Base-by-base conservation (phyloP, 2,113 vertebrate species). In the Ailuropoda melanoleuca region DNA sequence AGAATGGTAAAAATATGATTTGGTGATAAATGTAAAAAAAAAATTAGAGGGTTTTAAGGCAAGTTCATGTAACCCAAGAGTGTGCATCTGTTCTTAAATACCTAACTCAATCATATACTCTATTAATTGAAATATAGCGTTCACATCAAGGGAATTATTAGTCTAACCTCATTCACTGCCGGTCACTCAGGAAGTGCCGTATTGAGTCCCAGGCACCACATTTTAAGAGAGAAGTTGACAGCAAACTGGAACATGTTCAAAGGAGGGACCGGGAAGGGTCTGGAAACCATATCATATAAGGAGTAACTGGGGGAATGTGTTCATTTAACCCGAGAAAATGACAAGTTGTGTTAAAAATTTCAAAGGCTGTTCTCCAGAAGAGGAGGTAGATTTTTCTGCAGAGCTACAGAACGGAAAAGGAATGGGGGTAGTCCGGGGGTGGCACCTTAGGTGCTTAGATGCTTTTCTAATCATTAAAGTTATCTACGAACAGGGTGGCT, bases 171-270 rank as follows among this genome's bases (percentile, higher is more conserved):
- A 5, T n/a, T 95, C 8, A 1, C 77, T 39, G 53, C 86, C 0
- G 15, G 72, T 93, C 43, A 81, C 55, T 24, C 4, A 74, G 95
- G 80, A 97, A 92, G 93, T 87, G 89, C 86, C 92, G 13, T 43
- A 10, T 50, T 34, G 78, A 93, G 78, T 87, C 86, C 84, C 62
- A 37, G 70, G 88, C 78, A 89, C 64, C 74, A 84, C 66, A 80
- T 93, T 96, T 96, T 89, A 96, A 90, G 58, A 91, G 83, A 39
- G 31, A 96, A 84, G 74, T 89, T 98, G 93, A 97, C 95, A 92
- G 94, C 37, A 55, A 93, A 96, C 78, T 98, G 97, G 89, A 96
- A 85, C 68, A 3, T 46, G 55, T 96, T 97, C 96, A 93, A 95
- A 96, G 89, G 75, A 93, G 12, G 43, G 17, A 91, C 3, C 31